Evolutionary conservation across 30 jellyfish, hydroid and myxozoan genomes (phyloP).

Genomic region (Nemopilema nomurai): DNA sequence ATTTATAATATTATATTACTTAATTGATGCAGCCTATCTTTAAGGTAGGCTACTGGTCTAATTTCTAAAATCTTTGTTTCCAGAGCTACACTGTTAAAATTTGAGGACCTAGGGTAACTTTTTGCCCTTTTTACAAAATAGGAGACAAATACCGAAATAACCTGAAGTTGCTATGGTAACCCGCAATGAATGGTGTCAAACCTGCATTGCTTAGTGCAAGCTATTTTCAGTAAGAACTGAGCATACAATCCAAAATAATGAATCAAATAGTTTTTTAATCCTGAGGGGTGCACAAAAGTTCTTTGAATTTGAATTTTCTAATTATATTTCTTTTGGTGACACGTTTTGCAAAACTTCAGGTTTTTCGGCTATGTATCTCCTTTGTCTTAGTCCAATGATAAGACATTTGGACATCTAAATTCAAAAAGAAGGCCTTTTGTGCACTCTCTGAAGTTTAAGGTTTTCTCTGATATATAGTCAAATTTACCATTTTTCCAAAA

Average conservation of each 20-base stretch:
- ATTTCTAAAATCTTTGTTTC: neutral
- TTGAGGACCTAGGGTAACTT: neutral
- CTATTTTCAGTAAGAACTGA: neutral
- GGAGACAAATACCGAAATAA: too few relatives aligned
- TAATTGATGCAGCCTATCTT: too few relatives aligned
- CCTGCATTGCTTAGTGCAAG: neutral
- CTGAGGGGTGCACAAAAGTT: neutral
- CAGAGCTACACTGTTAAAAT: neutral
- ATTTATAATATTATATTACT: too few relatives aligned
- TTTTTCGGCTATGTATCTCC: neutral
- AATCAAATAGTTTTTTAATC: neutral
- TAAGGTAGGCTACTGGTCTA: neutral
- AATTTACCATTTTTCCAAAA: neutral
- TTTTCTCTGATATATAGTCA: neutral
- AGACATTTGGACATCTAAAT: neutral
- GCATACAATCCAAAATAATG: neutral
- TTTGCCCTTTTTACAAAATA: neutral
- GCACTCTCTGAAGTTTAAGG: neutral
- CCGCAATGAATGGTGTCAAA: neutral
- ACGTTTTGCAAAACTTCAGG: neutral
- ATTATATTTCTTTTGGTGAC: neutral
- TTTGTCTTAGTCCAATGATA: neutral
- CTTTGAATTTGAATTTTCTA: neutral
- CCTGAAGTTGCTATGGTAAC: neutral
- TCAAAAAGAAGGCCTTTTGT: neutral